A percentile compares a stretch with the other conserved stretches of the same genome.
Evolutionary conservation across 37 sponge, comb jelly and placozoan genomes (phyloP).

Genomic region (Chondrilla cf. caribensis): DNA sequence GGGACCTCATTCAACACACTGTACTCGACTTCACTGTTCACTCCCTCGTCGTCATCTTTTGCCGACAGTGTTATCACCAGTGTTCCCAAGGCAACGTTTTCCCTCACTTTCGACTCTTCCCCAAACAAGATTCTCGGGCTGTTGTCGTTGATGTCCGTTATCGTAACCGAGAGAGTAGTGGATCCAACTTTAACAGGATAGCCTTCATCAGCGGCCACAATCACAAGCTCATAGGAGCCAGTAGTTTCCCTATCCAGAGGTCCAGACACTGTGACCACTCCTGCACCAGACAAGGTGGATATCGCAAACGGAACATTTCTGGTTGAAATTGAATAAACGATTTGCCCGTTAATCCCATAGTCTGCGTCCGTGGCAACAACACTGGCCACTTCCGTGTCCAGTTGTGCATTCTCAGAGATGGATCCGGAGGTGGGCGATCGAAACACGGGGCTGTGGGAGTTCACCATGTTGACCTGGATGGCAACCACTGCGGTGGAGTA

Average conservation of each 20-base stretch:
- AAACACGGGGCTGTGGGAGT: slow-evolving; percentile 63
- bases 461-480: slow-evolving; percentile 49
- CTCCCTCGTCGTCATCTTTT: slow-evolving; percentile 47
- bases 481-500: slow-evolving; percentile 24
- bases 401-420: slow-evolving; percentile 26
- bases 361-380: slow-evolving; percentile 50
- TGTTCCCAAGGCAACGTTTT: not conserved
- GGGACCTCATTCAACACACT: not conserved
- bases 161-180: slow-evolving; percentile 32
- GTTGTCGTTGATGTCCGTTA: slow-evolving; percentile 64
- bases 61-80: not conserved
- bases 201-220: slow-evolving; percentile 44
- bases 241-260: slow-evolving; percentile 38
- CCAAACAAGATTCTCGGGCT: slow-evolving; percentile 24
- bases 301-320: slow-evolving; percentile 22
- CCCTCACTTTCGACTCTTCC: not conserved
- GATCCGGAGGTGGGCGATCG: not conserved
- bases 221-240: slow-evolving; percentile 24
- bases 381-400: not conserved
- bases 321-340: not conserved
- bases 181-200: not conserved
- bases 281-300: not conserved
- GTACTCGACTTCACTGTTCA: slow-evolving; percentile 30
- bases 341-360: slow-evolving; percentile 3
- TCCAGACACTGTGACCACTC: slow-evolving; percentile 11